Evolutionary conservation across 2,797 vertebrate species (phyloP).

Genomic region (Coendou prehensilis): DNA sequence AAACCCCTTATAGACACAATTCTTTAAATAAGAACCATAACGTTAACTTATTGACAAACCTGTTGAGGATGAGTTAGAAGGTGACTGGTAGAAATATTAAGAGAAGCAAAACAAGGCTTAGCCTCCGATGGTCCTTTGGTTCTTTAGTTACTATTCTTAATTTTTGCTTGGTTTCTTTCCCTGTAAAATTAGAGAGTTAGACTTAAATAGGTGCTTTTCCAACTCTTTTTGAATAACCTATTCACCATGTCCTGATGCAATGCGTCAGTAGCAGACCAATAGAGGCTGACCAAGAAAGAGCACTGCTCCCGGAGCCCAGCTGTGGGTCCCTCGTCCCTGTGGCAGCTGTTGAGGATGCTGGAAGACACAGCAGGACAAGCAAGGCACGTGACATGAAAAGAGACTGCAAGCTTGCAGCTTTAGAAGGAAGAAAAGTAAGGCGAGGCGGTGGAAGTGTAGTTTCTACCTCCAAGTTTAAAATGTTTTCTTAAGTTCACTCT

Average conservation of each 20-base stretch:
- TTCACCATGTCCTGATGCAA: not conserved
- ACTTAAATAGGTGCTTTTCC: not conserved
- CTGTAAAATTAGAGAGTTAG: not conserved
- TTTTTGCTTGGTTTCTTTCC: constrained; percentile 20
- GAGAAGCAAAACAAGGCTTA: not conserved
- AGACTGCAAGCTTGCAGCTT: not conserved
- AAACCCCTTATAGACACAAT: not conserved
- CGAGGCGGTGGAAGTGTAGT: not conserved
- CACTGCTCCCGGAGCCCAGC: not conserved
- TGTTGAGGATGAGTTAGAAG: not conserved
- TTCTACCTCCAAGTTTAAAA: not conserved
- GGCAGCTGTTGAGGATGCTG: not conserved
- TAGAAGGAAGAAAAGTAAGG: not conserved
- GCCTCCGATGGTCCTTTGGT: not conserved
- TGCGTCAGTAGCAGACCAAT: accelerated
- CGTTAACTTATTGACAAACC: not conserved
- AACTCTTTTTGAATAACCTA: not conserved
- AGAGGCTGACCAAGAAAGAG: accelerated
- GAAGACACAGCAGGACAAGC: not conserved
- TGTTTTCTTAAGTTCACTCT: not conserved
- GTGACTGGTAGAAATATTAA: not conserved
- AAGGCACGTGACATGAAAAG: accelerated
- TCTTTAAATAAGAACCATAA: not conserved
- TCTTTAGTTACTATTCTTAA: not conserved
- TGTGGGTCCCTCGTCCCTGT: not conserved